A percentile compares a stretch with the other conserved stretches of the same genome.
These are phyloP conservation scores for Helostoma temminkii DNA, from an alignment of 2,797 vertebrate genomes.

Conservation along the genomic window DNA sequence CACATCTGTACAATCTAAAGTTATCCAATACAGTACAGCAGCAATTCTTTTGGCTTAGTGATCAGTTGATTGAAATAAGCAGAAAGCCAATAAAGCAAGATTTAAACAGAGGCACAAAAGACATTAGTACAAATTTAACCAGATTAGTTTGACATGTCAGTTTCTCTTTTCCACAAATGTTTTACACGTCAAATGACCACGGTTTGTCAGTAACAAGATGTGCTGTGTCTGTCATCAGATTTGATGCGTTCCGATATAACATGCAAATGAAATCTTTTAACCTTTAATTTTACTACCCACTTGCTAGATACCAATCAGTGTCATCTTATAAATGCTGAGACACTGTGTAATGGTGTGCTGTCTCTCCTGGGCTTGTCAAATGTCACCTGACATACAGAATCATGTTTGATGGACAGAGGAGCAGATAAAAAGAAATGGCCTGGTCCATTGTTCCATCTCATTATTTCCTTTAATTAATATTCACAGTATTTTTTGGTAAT, in stretches of 20 bases:
- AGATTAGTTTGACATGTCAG: not conserved
- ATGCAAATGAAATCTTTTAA: conserved; percentile 38
- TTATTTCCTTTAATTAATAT: conserved; percentile 36
- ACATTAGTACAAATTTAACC: too few species aligned
- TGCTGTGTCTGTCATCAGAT: not conserved
- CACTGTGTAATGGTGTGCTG: conserved; percentile 26
- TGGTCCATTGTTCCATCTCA: conserved; percentile 2
- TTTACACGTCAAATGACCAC: not conserved
- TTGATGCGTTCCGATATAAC: not conserved
- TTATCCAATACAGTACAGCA: too few species aligned
- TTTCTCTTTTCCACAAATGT: conserved; percentile 5
- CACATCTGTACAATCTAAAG: too few species aligned
- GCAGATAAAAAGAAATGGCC: conserved; percentile 27
- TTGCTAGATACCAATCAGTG: conserved; percentile 33
- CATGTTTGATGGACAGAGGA: conserved; percentile 45
- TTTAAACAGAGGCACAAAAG: too few species aligned
- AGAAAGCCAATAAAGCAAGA: too few species aligned
- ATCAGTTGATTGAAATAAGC: too few species aligned
- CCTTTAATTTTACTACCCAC: conserved; percentile 34
- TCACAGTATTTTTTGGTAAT: conserved; percentile 16
- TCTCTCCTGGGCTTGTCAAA: conserved; percentile 45
- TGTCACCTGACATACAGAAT: conserved; percentile 51
- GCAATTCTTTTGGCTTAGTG: too few species aligned
- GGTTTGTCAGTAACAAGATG: not conserved
- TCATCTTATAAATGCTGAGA: conserved; percentile 26